Conservation (phyloP, 2,113 vertebrate genomes). For the Brachirus orientalis region DNA sequence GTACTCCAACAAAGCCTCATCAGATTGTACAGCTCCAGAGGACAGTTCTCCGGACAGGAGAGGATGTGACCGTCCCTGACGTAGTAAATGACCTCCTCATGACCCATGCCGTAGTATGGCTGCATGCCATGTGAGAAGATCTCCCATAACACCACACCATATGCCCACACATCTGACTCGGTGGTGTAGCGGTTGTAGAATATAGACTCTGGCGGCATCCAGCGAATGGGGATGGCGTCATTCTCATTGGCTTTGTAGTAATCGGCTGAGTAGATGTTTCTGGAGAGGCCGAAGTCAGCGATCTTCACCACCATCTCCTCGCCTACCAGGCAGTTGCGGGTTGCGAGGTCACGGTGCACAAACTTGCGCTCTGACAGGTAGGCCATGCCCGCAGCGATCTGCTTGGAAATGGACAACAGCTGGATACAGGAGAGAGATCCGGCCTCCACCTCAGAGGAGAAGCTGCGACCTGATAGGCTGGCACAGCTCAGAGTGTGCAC, state of each 20-base stretch:
- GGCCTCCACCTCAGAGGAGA: conserved; percentile 75
- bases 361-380: conserved; percentile 98
- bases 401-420: conserved; percentile 92
- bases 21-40: conserved; percentile 93
- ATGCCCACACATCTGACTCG: conserved; percentile 97
- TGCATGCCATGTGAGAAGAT: conserved; percentile 98
- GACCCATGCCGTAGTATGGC: conserved; percentile 98
- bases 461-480: conserved; percentile 73
- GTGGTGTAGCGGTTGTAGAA: conserved; percentile 99
- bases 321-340: conserved; percentile 95
- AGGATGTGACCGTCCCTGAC: conserved; percentile 95
- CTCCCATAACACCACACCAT: conserved; percentile 96
- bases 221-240: conserved; percentile 96
- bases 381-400: conserved; percentile 95
- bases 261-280: conserved; percentile 97
- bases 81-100: conserved; percentile 97
- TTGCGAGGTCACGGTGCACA: conserved; percentile 95
- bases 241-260: conserved; percentile 99
- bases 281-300: conserved; percentile 94
- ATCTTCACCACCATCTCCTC: conserved; percentile 97
- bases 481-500: conserved; percentile 80
- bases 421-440: conserved; percentile 83
- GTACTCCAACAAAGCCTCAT: conserved; percentile 98
- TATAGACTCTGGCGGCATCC: conserved; percentile 99
- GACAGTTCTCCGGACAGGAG: conserved; percentile 92